A percentile compares a stretch with the other conserved stretches of the same genome.
These are phyloP conservation scores for Spea multiplicata DNA, from an alignment of 2,113 vertebrate genomes.

Conservation along the genomic window DNA sequence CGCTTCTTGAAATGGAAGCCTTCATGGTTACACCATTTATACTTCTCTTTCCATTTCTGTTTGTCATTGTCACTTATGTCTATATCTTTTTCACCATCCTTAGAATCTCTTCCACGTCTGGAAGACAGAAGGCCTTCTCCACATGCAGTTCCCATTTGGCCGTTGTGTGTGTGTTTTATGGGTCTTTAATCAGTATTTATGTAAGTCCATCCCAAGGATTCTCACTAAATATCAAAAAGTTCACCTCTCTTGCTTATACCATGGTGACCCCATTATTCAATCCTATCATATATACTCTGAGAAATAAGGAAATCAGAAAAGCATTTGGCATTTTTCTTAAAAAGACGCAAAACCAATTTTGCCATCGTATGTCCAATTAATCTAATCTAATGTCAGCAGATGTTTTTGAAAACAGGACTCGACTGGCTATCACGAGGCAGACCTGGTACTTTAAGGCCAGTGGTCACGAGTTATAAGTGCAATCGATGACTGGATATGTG, in stretches of 20 bases:
- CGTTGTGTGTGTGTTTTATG: slow-evolving; percentile 1
- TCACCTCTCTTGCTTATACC: background rate
- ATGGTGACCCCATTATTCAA: slow-evolving; percentile 16
- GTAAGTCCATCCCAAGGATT: background rate
- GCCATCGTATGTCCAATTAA: too few relatives aligned
- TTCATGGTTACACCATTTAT: background rate
- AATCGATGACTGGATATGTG: too few relatives aligned
- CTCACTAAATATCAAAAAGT: background rate
- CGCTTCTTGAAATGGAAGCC: too few relatives aligned
- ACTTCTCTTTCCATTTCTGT: background rate
- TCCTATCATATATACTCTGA: slow-evolving; percentile 21
- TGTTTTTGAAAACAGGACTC: too few relatives aligned
- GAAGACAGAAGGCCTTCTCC: slow-evolving; percentile 4
- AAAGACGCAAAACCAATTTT: too few relatives aligned
- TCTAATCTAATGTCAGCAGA: too few relatives aligned
- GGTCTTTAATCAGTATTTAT: slow-evolving; percentile 7
- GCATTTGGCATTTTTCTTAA: background rate
- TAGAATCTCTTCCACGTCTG: background rate
- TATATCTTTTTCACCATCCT: background rate
- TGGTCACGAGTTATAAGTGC: too few relatives aligned
- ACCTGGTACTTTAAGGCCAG: too few relatives aligned
- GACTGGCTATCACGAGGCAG: too few relatives aligned
- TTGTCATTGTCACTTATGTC: background rate
- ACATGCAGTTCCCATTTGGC: slow-evolving; percentile 20
- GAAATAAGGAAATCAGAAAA: background rate